Base-by-base conservation (phyloP, 2,888 invertebrate genomes). In the Branchipolynoe longqiensis region DNA sequence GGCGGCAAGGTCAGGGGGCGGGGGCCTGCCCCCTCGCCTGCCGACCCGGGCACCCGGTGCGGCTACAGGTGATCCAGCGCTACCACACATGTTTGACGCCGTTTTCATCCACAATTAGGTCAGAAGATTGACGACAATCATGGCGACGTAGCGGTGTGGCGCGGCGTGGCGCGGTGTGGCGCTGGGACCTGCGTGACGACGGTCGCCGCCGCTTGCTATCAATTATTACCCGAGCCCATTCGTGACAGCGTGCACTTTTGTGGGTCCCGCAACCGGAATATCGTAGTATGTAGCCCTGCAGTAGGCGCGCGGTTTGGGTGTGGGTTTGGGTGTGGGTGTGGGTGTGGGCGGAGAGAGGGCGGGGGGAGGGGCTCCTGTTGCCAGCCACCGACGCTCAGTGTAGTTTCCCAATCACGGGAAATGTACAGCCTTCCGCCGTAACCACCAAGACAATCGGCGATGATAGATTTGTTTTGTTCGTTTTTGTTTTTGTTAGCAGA, bases 91-190 rank as follows among this genome's bases (percentile, higher is more conserved):
- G 54, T 78, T 78, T 78, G 78, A 78, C 78, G 83, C 62, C 83
- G 41, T 83, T 83, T 83, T 83, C 83, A 83, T 83, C 83, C 83
- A 40, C 83, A 83, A 83, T 83, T 83, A 83, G 62, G 83, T 59
- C 83, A 59, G 83, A 58, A 62, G 83, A 83, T 83, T 83, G 83
- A 33, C 56, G 36, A n/a, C 83, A 83, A 83, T 69, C 69, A 69
- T 69, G 69, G 8, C 69, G 14, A 12, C 25, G 3, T 25, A 25
- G 62, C 28, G 62, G 62, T 14, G 8, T 18, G 48, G 48, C 48
- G 8, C 48, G 48, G n/a, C n/a, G n/a, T n/a, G n/a, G n/a, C n/a
- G n/a, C n/a, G n/a, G 8, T 18, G n/a, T 8, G 56, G 3, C 3
- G 14, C 28, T 31, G 28, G 6, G 2, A 14, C n/a, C 62, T 62